A percentile compares a stretch with the other conserved stretches of the same genome.
Conservation (phyloP, 2,888 invertebrate genomes). For the Oligia latruncula region DNA sequence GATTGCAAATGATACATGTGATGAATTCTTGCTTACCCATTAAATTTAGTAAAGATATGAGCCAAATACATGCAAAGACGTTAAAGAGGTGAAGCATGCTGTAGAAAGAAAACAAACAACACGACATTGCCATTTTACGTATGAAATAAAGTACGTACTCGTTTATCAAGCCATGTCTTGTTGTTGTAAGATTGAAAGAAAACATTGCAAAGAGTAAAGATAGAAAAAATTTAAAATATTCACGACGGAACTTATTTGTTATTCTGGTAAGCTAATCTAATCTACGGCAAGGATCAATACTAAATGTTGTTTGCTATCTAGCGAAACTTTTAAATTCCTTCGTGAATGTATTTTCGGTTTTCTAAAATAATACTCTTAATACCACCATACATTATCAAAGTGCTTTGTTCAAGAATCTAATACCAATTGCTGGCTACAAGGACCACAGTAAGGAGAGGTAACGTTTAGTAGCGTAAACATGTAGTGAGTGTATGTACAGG, state of each 20-base stretch:
- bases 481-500: constrained; percentile 67
- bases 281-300: constrained; percentile 19
- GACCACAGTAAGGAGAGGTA: constrained; percentile 64
- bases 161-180: constrained; percentile 75
- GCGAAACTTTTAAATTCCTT: constrained; percentile 62
- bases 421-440: constrained; percentile 61
- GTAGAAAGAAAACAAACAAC: constrained; percentile 74
- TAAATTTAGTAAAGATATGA: constrained; percentile 65
- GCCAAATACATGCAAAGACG: constrained; percentile 76
- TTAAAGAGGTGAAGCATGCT: constrained; percentile 78
- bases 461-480: constrained; percentile 63
- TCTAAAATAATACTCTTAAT: constrained; percentile 48
- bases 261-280: constrained; percentile 22
- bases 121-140: constrained; percentile 70
- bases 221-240: constrained; percentile 67
- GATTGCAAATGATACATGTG: constrained; percentile 74
- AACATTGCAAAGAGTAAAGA: constrained; percentile 89
- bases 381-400: constrained; percentile 61
- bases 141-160: constrained; percentile 59
- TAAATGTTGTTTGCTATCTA: constrained; percentile 8
- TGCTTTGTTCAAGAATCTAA: constrained; percentile 59
- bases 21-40: constrained; percentile 75
- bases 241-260: constrained; percentile 67
- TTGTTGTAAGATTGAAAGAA: constrained; percentile 80
- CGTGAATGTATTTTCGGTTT: constrained; percentile 64